A percentile compares a stretch with the other conserved stretches of the same genome.
Evolutionary conservation across 2,888 invertebrate species (phyloP).

Genomic region (Plutella xylostella): DNA sequence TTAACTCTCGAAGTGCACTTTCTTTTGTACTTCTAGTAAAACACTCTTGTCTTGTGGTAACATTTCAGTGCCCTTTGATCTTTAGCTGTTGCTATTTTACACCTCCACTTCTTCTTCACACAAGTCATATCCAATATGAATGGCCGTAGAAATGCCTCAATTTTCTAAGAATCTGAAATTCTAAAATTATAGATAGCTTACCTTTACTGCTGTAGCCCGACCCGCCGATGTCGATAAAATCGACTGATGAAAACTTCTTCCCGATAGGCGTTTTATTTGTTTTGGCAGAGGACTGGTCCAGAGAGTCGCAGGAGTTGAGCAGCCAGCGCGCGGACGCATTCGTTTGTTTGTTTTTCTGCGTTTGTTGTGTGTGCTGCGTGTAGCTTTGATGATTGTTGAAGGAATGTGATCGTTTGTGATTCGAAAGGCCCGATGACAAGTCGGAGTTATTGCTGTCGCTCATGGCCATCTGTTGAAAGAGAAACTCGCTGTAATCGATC

Average conservation of each 20-base stretch:
- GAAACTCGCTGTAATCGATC: too few relatives aligned
- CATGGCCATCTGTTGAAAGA: constrained; percentile 72
- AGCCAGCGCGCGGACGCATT: constrained; percentile 67
- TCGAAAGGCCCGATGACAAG: constrained; percentile 63
- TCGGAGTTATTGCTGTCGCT: constrained; percentile 66
- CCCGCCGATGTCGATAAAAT: constrained; percentile 65
- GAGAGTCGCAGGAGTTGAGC: constrained; percentile 61
- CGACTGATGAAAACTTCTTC: constrained; percentile 69
- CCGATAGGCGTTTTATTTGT: constrained; percentile 63
- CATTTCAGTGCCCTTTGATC: too few relatives aligned
- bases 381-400: constrained; percentile 79
- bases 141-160: too few relatives aligned
- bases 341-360: constrained; percentile 72
- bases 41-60: too few relatives aligned
- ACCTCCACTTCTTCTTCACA: too few relatives aligned
- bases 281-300: constrained; percentile 56
- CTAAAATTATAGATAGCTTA: too few relatives aligned
- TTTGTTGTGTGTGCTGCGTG: constrained; percentile 72
- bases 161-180: too few relatives aligned
- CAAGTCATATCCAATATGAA: too few relatives aligned
- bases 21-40: too few relatives aligned
- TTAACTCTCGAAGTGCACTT: too few relatives aligned
- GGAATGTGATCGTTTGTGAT: constrained; percentile 77
- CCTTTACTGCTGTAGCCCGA: constrained; percentile 70
- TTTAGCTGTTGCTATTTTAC: too few relatives aligned